Conservation (phyloP, 2,888 invertebrate species). For the Laothoe populi region DNA sequence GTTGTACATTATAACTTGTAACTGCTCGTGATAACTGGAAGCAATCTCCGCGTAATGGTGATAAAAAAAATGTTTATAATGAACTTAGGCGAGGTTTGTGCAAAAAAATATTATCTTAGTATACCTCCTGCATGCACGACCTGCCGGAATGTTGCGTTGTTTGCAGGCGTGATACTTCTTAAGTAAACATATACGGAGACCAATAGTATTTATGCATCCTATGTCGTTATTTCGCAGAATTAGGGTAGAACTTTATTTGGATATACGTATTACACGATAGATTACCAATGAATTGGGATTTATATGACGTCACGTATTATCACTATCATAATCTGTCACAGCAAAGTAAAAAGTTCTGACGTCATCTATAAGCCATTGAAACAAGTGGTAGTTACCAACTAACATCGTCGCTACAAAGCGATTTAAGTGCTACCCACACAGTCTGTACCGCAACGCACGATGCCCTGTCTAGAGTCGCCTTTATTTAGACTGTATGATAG, state of each 20-base stretch:
- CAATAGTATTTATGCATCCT: slow-evolving; percentile 3
- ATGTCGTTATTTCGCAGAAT: slow-evolving; percentile 9
- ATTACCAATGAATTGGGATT: neutral
- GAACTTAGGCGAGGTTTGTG: slow-evolving; percentile 2
- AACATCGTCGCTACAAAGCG: too few species aligned
- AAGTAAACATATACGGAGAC: neutral
- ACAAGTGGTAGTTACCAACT: too few species aligned
- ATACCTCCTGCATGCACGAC: neutral
- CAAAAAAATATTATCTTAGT: neutral
- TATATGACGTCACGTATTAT: neutral
- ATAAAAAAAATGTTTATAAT: neutral
- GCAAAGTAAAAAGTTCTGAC: neutral
- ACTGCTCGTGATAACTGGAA: slow-evolving; percentile 28
- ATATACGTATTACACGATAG: neutral
- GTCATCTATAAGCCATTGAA: neutral
- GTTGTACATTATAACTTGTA: slow-evolving; percentile 15
- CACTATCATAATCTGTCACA: neutral
- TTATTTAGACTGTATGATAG: too few species aligned
- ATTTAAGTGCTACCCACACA: too few species aligned
- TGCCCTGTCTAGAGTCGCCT: too few species aligned
- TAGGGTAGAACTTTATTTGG: neutral
- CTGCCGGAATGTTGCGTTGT: neutral
- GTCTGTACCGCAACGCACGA: too few species aligned
- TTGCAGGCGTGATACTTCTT: slow-evolving; percentile 2
- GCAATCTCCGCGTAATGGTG: neutral